phyloP scores from a whole-genome alignment of 1,140 invertebrate species.

The Psix sp. region DNA sequence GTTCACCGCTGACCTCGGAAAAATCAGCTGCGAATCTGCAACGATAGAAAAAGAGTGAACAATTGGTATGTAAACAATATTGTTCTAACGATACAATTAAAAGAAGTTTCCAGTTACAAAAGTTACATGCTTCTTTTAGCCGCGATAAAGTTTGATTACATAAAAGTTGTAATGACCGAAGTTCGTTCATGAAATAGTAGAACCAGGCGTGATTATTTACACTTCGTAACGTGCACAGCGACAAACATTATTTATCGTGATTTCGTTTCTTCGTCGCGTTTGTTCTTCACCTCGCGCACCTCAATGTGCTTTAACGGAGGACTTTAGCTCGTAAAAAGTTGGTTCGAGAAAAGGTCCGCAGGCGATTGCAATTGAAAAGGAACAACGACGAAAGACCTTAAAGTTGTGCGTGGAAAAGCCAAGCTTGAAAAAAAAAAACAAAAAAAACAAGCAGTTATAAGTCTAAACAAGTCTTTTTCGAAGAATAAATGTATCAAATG shows the following conservation, averaged over 20 bases:
- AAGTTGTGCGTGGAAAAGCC: slow-evolving; percentile 26
- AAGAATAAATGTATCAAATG: background rate
- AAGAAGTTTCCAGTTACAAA: too few relatives aligned
- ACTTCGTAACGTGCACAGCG: too few relatives aligned
- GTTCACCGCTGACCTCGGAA: too few relatives aligned
- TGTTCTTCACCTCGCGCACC: slow-evolving; percentile 25
- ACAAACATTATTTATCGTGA: slow-evolving; percentile 25
- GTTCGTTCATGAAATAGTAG: too few relatives aligned
- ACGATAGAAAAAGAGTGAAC: too few relatives aligned
- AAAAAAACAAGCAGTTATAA: background rate
- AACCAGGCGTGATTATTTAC: too few relatives aligned
- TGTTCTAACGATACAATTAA: too few relatives aligned
- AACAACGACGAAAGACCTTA: slow-evolving; percentile 39
- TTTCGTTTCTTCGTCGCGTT: slow-evolving; percentile 31
- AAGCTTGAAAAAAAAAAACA: slow-evolving; percentile 26
- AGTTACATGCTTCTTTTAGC: too few relatives aligned
- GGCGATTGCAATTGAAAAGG: slow-evolving; percentile 45
- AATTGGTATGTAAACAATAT: too few relatives aligned
- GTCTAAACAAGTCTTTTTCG: background rate
- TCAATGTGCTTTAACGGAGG: slow-evolving; percentile 29
- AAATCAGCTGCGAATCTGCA: too few relatives aligned
- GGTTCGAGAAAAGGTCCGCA: slow-evolving; percentile 35
- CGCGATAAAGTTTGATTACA: too few relatives aligned
- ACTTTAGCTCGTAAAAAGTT: slow-evolving; percentile 50
- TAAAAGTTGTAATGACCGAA: too few relatives aligned